Conservation (phyloP, 2,113 vertebrate genomes). For the Hemicordylus capensis region DNA sequence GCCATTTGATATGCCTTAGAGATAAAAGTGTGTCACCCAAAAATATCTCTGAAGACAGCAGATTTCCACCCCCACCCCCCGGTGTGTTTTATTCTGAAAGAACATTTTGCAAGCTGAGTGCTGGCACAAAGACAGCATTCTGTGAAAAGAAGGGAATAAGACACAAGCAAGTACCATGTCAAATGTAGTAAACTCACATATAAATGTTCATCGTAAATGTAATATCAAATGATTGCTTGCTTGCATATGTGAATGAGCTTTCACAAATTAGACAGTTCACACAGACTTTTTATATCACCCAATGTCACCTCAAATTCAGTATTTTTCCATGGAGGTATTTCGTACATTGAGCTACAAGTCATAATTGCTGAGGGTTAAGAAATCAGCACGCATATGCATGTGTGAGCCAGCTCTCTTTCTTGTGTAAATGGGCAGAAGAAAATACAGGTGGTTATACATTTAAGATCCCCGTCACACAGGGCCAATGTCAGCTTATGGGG, state of each 20-base stretch:
- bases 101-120: neutral
- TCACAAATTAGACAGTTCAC: too few relatives aligned
- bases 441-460: neutral
- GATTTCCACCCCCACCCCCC: too few relatives aligned
- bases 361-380: too few relatives aligned
- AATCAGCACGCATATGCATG: neutral
- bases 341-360: neutral
- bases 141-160: neutral
- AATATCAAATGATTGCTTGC: neutral
- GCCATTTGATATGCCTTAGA: neutral
- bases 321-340: too few relatives aligned
- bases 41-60: slow-evolving; percentile 25
- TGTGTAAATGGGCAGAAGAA: neutral
- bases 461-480: too few relatives aligned
- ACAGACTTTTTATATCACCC: too few relatives aligned
- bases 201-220: too few relatives aligned
- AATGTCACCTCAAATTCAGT: too few relatives aligned
- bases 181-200: too few relatives aligned
- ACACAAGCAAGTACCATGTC: fast-evolving
- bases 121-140: neutral
- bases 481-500: too few relatives aligned
- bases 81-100: slow-evolving; percentile 18
- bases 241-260: too few relatives aligned
- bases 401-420: neutral
- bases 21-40: slow-evolving; percentile 28